A percentile compares a stretch with the other conserved stretches of the same genome.
Conservation (phyloP, 1,140 invertebrate genomes). For the Lanistes nyassanus region DNA sequence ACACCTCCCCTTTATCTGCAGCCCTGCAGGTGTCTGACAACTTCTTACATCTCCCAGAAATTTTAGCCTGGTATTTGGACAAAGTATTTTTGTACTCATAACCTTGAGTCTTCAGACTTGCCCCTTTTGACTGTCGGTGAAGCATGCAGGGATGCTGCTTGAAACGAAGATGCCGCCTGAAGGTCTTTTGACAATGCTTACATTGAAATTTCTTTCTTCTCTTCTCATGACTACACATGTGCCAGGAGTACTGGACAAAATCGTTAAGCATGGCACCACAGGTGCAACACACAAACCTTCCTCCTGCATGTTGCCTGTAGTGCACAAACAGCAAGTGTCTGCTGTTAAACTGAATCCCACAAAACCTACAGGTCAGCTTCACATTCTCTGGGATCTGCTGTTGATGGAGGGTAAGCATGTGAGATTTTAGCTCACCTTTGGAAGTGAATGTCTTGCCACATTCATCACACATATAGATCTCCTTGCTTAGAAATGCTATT, state of each 20-base stretch:
- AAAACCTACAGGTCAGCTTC: constrained; percentile 35
- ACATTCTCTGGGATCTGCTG: neutral
- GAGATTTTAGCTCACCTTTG: constrained; percentile 12
- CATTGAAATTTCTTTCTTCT: constrained; percentile 42
- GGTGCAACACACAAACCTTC: constrained; percentile 48
- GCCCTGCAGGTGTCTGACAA: neutral
- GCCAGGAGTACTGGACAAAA: constrained; percentile 36
- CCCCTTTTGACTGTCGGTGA: constrained; percentile 41
- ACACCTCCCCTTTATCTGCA: neutral
- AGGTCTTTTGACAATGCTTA: constrained; percentile 45
- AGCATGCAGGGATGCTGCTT: constrained; percentile 46
- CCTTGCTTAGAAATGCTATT: neutral
- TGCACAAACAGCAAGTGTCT: constrained; percentile 48
- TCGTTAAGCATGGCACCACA: constrained; percentile 52
- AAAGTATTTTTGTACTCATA: neutral
- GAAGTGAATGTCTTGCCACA: constrained; percentile 30
- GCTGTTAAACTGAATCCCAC: constrained; percentile 32
- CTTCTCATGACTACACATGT: constrained; percentile 45
- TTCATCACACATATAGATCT: constrained; percentile 21
- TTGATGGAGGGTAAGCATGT: constrained; percentile 16
- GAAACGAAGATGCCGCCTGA: constrained; percentile 40
- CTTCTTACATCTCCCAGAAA: neutral
- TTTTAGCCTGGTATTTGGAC: neutral
- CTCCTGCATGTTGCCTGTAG: constrained; percentile 46
- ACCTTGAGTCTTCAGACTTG: constrained; percentile 39